Percentiles rank a stretch among this genome's conserved stretches.
Evolutionary conservation across 2,888 invertebrate genomes (phyloP).

Genomic region (Diplazon laetatorius): DNA sequence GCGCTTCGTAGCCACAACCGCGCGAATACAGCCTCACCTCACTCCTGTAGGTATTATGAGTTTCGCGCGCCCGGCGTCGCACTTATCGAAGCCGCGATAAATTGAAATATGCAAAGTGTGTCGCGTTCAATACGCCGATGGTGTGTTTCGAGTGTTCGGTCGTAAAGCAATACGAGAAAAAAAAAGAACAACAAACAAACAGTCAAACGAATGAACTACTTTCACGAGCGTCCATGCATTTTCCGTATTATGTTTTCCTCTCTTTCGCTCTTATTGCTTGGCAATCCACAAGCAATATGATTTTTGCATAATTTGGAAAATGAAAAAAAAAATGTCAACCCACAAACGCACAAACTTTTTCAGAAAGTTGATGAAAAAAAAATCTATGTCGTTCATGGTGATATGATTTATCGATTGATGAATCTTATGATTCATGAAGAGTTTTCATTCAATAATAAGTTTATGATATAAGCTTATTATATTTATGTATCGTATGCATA

Average conservation of each 20-base stretch:
- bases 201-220: not conserved
- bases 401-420: no score
- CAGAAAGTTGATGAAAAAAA: no score
- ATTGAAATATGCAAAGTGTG: conserved; percentile 18
- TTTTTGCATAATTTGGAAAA: no score
- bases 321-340: no score
- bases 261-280: not conserved
- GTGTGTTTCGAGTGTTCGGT: not conserved
- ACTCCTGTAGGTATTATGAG: conserved; percentile 20
- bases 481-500: no score
- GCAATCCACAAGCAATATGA: no score
- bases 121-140: conserved; percentile 24
- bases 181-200: not conserved
- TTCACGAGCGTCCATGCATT: not conserved
- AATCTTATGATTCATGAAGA: no score
- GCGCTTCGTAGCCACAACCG: not conserved
- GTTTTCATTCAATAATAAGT: no score
- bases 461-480: no score
- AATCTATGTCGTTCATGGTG: no score
- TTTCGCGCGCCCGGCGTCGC: conserved; percentile 16
- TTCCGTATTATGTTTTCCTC: not conserved
- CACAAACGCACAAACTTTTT: no score
- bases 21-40: not conserved
- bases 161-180: not conserved
- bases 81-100: conserved; percentile 51